Evolutionary conservation across 2,797 vertebrate genomes (phyloP).

Genomic region (Phalanger gymnotis): DNA sequence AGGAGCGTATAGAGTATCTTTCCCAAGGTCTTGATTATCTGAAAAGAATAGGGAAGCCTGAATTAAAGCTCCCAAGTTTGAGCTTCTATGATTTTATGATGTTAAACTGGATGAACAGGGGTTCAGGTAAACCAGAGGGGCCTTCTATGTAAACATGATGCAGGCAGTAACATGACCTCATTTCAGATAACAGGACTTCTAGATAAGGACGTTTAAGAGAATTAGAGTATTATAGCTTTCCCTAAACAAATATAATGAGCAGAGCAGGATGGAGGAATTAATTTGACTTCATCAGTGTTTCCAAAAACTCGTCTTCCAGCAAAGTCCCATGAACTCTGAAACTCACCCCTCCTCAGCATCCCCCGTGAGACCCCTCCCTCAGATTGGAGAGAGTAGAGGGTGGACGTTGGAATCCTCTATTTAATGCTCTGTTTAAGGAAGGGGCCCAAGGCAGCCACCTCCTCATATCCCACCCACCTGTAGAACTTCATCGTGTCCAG

Average conservation of each 20-base stretch:
- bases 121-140: conserved; percentile 42
- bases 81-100: not conserved
- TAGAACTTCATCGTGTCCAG: not conserved
- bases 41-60: conserved; percentile 46
- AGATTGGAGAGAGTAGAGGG: not conserved
- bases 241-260: not conserved
- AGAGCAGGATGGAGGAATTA: not conserved
- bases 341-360: not conserved
- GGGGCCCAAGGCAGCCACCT: not conserved
- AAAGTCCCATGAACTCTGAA: not conserved
- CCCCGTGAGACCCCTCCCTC: not conserved
- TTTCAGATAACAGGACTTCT: conserved; percentile 57
- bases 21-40: conserved; percentile 29
- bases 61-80: not conserved
- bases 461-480: not conserved
- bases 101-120: conserved; percentile 22
- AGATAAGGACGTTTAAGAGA: conserved; percentile 54
- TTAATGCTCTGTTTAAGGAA: not conserved
- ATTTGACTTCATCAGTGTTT: not conserved
- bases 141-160: conserved; percentile 59
- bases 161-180: conserved; percentile 16
- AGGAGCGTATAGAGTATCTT: not conserved
- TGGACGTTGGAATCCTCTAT: not conserved
- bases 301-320: not conserved
- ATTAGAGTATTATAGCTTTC: not conserved